These are phyloP conservation scores for Peromyscus nudipes DNA, from an alignment of 2,797 vertebrate genomes.

Conservation along the genomic window DNA sequence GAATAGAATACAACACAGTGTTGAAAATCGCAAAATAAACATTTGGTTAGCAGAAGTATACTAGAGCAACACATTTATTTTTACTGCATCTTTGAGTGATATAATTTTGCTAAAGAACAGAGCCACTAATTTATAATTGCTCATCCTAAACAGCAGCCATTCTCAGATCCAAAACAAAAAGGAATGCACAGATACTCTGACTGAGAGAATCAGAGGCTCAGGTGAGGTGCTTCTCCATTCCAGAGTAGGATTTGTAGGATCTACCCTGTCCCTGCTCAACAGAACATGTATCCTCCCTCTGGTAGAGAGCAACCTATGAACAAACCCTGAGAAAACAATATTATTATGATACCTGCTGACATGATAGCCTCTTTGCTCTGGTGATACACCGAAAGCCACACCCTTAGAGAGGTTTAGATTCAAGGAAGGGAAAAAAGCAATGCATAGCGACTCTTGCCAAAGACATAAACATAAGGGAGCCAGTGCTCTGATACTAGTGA, in stretches of 20 bases:
- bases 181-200: neutral
- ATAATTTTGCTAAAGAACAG: slow-evolving; percentile 37
- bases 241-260: neutral
- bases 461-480: neutral
- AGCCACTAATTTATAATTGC: slow-evolving; percentile 30
- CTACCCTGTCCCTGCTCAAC: neutral
- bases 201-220: neutral
- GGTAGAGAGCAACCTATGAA: neutral
- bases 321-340: neutral
- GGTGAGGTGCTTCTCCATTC: neutral
- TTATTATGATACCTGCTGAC: neutral
- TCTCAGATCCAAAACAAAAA: slow-evolving; percentile 24
- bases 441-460: neutral
- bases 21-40: slow-evolving; percentile 3
- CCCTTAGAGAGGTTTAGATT: slow-evolving; percentile 22
- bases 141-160: neutral
- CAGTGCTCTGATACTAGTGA: neutral
- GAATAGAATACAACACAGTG: slow-evolving; percentile 7
- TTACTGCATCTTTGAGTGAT: slow-evolving; percentile 22
- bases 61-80: neutral
- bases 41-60: neutral
- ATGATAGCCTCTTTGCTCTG: neutral
- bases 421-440: neutral
- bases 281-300: neutral
- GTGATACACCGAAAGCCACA: neutral